Base-by-base conservation (phyloP, 2,113 vertebrate genomes). In the Loxodonta africana region DNA sequence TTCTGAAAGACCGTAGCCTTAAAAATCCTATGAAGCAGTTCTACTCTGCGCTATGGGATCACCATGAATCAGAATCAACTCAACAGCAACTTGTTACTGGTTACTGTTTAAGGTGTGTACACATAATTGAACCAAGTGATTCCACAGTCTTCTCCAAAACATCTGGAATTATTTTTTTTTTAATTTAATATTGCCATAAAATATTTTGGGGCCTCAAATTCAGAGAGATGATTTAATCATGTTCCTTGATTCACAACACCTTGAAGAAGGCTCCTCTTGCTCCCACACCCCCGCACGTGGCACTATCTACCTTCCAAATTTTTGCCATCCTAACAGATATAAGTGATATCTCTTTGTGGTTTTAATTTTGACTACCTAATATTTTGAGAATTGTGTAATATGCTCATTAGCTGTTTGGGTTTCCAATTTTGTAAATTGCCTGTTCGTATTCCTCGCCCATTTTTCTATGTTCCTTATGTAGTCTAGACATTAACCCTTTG, bases 101-200 rank as follows among this genome's bases (percentile, higher is more conserved):
- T 57, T 57, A 15, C 53, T 57, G 53, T 57, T 57, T 57, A 57
- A 15, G 15, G 12, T 89, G 15, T 63, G 9, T 51, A 73, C 18
- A 20, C 18, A 23, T 48, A 44, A 25, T 15, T 33, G 44, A 30
- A 82, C 33, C 83, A 83, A 74, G 15, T 8, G n/a, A 20, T 37
- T 5, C 28, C 41, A 63, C 48, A 25, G 10, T 74, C 53, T 76
- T 62, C 57, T 67, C 46, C n/a, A 48, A 53, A 60, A 90, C 23
- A 1, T 71, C 77, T 88, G 26, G 26, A 81, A 37, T 37, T 37
- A 2, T 37, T 92, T 71, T 37, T 91, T 95, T 94, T 93, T 93
- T 69, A 94, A 91, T 90, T 82, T 78, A 82, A 85, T 88, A 86
- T 48, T 46, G 10, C 5, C 62, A 28, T 95, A 51, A 95, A 92